These are phyloP conservation scores for Labeo calbasu DNA, from an alignment of 2,797 vertebrate species.

Conservation along the genomic window DNA sequence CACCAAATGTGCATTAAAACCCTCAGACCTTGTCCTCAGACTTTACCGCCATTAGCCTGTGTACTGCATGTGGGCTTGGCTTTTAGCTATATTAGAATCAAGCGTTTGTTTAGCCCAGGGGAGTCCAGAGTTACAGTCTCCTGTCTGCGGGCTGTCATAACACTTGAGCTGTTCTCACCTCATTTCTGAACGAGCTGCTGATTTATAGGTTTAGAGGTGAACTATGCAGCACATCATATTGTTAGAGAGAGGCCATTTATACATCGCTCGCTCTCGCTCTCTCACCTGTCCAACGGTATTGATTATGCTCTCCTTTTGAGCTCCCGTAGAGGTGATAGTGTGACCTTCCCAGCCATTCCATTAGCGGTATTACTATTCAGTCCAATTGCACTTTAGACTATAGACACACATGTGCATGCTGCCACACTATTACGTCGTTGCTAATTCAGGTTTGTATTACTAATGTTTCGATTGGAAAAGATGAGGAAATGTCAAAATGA, in stretches of 20 bases:
- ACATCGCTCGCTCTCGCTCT: conserved; percentile 47
- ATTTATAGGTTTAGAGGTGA: conserved; percentile 61
- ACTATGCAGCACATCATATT: conserved; percentile 50
- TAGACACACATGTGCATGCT: conserved; percentile 44
- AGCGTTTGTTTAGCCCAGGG: conserved; percentile 35
- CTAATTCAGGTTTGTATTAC: conserved; percentile 19
- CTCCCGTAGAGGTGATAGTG: conserved; percentile 60
- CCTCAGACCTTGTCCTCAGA: conserved; percentile 16
- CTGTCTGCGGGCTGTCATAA: conserved; percentile 39
- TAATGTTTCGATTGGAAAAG: conserved; percentile 7
- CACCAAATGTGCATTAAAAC: conserved; percentile 16
- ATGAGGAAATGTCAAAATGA: conserved; percentile 13
- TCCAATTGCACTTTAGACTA: conserved; percentile 58
- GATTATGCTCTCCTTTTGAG: conserved; percentile 57
- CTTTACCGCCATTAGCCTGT: conserved; percentile 29
- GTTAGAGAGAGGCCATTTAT: conserved; percentile 54
- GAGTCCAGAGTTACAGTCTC: conserved; percentile 47
- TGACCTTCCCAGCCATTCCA: conserved; percentile 66
- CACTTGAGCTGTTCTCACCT: conserved; percentile 45
- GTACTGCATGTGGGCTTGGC: conserved; percentile 10
- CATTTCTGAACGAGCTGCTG: conserved; percentile 49
- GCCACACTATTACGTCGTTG: conserved; percentile 44
- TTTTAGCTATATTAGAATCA: conserved; percentile 49
- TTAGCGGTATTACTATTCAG: conserved; percentile 69
- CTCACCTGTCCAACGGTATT: conserved; percentile 59